Evolutionary conservation across 2,888 invertebrate species (phyloP).

Genomic region (Volucella inanis): DNA sequence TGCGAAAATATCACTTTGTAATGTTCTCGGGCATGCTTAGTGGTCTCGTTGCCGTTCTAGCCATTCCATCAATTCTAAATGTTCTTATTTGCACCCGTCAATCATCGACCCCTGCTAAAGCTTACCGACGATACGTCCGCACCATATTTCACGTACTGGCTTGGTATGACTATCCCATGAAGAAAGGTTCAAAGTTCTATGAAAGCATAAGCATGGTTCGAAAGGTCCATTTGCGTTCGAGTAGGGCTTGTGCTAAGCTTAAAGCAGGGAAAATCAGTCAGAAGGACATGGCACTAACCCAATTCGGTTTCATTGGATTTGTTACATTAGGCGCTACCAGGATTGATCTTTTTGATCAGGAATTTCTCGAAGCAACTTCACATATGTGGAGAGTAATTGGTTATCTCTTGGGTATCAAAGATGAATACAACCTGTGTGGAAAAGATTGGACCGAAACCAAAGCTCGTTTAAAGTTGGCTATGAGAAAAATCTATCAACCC

Average conservation of each 20-base stretch:
- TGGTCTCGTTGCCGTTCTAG: slow-evolving; percentile 89
- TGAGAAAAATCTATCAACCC: slow-evolving; percentile 86
- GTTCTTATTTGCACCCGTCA: slow-evolving; percentile 89
- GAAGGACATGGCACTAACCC: slow-evolving; percentile 92
- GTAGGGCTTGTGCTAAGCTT: slow-evolving; percentile 84
- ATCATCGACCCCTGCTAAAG: slow-evolving; percentile 86
- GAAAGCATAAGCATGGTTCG: slow-evolving; percentile 87
- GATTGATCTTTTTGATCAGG: slow-evolving; percentile 86
- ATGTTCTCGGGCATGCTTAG: slow-evolving; percentile 89
- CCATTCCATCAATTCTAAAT: slow-evolving; percentile 89
- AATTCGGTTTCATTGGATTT: slow-evolving; percentile 93
- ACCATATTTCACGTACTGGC: slow-evolving; percentile 90
- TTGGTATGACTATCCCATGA: slow-evolving; percentile 86
- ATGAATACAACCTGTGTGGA: slow-evolving; percentile 90
- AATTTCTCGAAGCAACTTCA: slow-evolving; percentile 89
- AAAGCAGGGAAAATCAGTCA: slow-evolving; percentile 87
- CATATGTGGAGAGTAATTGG: slow-evolving; percentile 94
- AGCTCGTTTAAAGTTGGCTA: slow-evolving; percentile 83
- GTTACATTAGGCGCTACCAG: slow-evolving; percentile 86
- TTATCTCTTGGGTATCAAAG: slow-evolving; percentile 91
- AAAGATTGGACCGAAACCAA: slow-evolving; percentile 86
- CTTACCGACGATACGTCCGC: slow-evolving; percentile 90
- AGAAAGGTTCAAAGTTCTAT: slow-evolving; percentile 86
- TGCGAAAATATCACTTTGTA: slow-evolving; percentile 87
- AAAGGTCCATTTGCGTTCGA: slow-evolving; percentile 87